Evolutionary conservation across 2,797 vertebrate genomes (phyloP).

Genomic region (Pogonophryne albipinna): DNA sequence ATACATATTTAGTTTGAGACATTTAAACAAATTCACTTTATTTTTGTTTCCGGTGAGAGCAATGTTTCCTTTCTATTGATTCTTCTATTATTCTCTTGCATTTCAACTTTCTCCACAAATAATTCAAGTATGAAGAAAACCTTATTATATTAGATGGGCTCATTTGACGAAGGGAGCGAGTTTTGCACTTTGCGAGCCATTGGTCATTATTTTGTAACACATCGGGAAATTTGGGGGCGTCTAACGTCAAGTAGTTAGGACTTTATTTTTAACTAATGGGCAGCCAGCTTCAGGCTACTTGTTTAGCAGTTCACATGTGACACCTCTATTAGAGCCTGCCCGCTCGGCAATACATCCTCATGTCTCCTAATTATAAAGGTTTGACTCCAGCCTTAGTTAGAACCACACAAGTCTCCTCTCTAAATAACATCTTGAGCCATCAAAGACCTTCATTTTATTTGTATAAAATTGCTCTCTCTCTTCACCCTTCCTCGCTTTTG

Average conservation of each 20-base stretch:
- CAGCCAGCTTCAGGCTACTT: constrained; percentile 67
- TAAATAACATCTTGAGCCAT: constrained; percentile 71
- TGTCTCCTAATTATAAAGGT: constrained; percentile 81
- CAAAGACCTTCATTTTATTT: constrained; percentile 76
- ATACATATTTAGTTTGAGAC: not conserved
- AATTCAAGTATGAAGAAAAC: constrained; percentile 58
- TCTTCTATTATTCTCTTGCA: not conserved
- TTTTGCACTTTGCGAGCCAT: constrained; percentile 34
- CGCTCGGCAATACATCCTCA: constrained; percentile 60
- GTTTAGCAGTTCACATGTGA: constrained; percentile 73
- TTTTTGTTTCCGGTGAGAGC: not conserved
- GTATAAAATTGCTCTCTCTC: constrained; percentile 38
- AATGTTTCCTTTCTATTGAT: not conserved
- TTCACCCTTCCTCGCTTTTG: constrained; percentile 30
- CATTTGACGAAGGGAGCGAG: constrained; percentile 55
- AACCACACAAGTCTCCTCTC: constrained; percentile 54
- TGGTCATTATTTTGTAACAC: constrained; percentile 82
- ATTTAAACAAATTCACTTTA: not conserved
- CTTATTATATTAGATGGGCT: constrained; percentile 50
- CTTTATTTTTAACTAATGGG: constrained; percentile 80
- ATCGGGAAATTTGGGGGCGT: constrained; percentile 70
- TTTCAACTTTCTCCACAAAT: constrained; percentile 44
- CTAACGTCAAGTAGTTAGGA: constrained; percentile 71
- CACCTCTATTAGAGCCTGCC: constrained; percentile 79
- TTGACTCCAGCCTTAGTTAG: constrained; percentile 70